phyloP scores from a whole-genome alignment of 2,113 vertebrate species.

The Origma solitaria region DNA sequence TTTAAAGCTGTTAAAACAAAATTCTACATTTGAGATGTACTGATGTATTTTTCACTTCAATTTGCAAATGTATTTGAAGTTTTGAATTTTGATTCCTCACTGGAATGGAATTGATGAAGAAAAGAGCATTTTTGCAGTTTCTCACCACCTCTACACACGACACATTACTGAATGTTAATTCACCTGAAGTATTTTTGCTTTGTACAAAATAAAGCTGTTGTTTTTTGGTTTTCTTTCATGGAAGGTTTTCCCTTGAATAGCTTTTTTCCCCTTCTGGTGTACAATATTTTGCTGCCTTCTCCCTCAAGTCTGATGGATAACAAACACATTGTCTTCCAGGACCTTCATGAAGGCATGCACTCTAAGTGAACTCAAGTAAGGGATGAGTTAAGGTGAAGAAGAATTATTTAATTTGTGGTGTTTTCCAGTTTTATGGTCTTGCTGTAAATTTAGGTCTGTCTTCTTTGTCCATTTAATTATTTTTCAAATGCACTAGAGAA shows the following conservation, averaged over 20 bases:
- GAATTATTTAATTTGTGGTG: background rate
- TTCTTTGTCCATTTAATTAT: background rate
- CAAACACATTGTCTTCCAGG: background rate
- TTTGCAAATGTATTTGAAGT: background rate
- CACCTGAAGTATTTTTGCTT: background rate
- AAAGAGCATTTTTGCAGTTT: background rate
- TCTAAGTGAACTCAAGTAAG: background rate
- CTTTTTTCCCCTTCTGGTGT: rapidly evolving
- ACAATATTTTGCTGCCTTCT: background rate
- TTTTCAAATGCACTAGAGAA: background rate
- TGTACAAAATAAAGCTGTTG: background rate
- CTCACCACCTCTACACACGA: background rate
- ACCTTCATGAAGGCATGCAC: background rate
- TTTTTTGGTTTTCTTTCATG: background rate
- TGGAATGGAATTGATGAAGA: background rate
- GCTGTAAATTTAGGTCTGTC: background rate
- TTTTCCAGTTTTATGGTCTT: background rate
- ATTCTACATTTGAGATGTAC: background rate
- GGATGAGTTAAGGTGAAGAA: background rate
- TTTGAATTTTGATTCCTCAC: background rate
- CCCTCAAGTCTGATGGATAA: background rate
- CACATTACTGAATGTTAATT: background rate
- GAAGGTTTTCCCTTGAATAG: background rate
- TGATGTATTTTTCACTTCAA: background rate
- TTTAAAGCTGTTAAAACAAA: background rate